Conservation (phyloP, 1,140 invertebrate species). For the Macrocentrus cingulum region DNA sequence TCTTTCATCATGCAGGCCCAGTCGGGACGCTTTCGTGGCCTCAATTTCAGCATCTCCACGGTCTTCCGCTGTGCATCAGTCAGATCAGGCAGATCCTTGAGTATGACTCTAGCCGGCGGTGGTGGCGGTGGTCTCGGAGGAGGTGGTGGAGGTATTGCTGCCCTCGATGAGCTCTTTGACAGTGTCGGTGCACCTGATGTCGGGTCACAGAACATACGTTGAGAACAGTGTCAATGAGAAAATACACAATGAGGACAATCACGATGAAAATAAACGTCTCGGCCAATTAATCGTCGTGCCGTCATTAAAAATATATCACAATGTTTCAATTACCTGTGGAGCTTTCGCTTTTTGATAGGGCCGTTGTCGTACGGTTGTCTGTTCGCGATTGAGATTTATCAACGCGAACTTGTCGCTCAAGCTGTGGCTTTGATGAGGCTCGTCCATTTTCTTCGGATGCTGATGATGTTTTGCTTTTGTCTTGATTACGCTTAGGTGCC, state of each 20-base stretch:
- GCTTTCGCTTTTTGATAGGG: conserved; percentile 55
- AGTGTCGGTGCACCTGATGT: conserved; percentile 51
- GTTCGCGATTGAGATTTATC: conserved; percentile 52
- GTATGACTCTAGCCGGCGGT: conserved; percentile 58
- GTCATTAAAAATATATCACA: too few relatives aligned
- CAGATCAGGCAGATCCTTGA: conserved; percentile 57
- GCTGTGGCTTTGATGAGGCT: conserved; percentile 46
- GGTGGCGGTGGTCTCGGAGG: conserved; percentile 74
- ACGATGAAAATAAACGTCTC: conserved; percentile 10
- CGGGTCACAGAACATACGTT: neutral
- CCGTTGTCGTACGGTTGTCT: conserved; percentile 44
- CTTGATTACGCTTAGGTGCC: conserved; percentile 20
- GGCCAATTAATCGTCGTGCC: neutral
- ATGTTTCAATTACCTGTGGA: conserved; percentile 52
- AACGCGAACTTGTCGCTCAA: conserved; percentile 53
- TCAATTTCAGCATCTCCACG: conserved; percentile 67
- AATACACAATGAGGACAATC: conserved; percentile 11
- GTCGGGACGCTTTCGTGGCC: conserved; percentile 79
- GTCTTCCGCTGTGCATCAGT: conserved; percentile 62
- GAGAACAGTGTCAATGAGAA: conserved; percentile 8
- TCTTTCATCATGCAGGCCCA: conserved; percentile 90
- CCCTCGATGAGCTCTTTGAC: conserved; percentile 55
- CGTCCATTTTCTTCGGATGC: conserved; percentile 50
- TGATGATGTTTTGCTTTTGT: conserved; percentile 35
- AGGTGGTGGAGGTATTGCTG: conserved; percentile 61